phyloP scores from a whole-genome alignment of 2,113 vertebrate species.

The chimpanzee (Pan troglodytes) region NHGRI_mPanTro3-v2.1_pri NC_072414.2:11930501-11931000 shows the following conservation, averaged over 20 bases:
- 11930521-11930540: background rate
- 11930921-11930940: background rate
- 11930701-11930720: background rate
- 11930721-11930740: background rate
- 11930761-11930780: background rate
- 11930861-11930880: background rate
- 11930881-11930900: background rate
- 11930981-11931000: background rate
- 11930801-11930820: background rate
- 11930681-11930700: background rate
- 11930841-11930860: background rate
- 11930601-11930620: background rate
- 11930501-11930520: background rate
- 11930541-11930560: background rate
- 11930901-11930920: background rate
- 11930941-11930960: background rate
- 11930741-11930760: background rate
- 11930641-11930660: background rate
- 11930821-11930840: background rate
- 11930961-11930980: background rate
- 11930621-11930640: background rate
- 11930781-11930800: background rate
- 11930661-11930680: background rate
- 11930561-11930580: constrained; percentile 1
- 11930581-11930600: background rate